phyloP scores from a whole-genome alignment of 2,888 invertebrate species.

The Lycocerus yunnanus region DNA sequence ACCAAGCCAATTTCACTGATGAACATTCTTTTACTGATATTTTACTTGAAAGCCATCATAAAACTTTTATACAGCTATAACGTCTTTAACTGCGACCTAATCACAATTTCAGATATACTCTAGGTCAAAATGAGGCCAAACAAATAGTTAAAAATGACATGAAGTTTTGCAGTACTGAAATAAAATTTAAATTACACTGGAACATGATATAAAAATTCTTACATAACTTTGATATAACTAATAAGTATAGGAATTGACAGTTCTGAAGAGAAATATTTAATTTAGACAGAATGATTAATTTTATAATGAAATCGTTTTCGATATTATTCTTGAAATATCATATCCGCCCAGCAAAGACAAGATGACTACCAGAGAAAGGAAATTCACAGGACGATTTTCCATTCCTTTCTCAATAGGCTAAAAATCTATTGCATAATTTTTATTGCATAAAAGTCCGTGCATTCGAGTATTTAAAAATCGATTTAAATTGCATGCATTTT shows the following conservation, averaged over 20 bases:
- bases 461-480: too few species aligned
- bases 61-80: neutral
- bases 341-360: too few species aligned
- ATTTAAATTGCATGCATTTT: too few species aligned
- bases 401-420: too few species aligned
- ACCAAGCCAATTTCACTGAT: neutral
- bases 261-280: neutral
- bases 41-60: neutral
- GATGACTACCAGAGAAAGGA: too few species aligned
- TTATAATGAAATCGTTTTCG: too few species aligned
- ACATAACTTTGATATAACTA: neutral
- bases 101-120: neutral
- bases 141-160: neutral
- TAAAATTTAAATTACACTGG: neutral
- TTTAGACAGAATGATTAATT: neutral
- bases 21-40: neutral
- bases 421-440: too few species aligned
- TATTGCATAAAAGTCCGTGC: too few species aligned
- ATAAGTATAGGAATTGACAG: neutral
- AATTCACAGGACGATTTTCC: too few species aligned
- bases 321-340: too few species aligned
- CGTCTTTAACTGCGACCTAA: neutral
- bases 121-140: neutral
- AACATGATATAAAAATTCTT: neutral
- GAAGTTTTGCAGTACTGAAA: neutral